Evolutionary conservation across 2,113 vertebrate genomes (phyloP), one percentile per base, ranked within the genome.

Genomic region (Andinoacara biseriatus): DNA sequence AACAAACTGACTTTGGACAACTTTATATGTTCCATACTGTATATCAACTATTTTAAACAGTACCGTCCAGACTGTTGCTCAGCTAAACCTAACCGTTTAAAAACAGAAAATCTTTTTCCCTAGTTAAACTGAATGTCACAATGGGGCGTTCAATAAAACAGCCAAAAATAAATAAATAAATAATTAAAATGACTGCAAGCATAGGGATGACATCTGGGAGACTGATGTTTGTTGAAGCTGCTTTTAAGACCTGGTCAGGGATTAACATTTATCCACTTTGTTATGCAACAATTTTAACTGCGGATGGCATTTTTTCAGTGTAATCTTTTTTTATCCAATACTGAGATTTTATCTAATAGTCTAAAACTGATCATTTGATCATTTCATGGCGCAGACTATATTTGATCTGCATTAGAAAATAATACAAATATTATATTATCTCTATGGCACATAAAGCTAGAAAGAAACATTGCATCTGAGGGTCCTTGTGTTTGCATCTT

Each of bases 241-340:
- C 82, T 89, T 87, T 86, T 31, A 81, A 75, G 40, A 76, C 76
- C 77, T 85, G 63, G 92, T 89, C 80, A 38, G 7, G 78, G 90
- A 89, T 91, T 91, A 83, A 81, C 69, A 7, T 69, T 82, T 29
- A 87, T 85, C 79, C 63, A 35, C 82, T 72, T 76, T 83, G 15
- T 91, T 78, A 86, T 7, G 76, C 58, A 86, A 85, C 69, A 76
- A 58, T 20, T 26, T 58, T 11, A 58, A 10, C 40, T 10, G 6
- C 56, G 33, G 74, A 78, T 78, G 65, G 56, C 49, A 38, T 65
- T 74, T 88, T 63, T 43, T 33, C 60, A 31, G 9, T 8, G 1
- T 31, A 82, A 83, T 74, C 62, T 33, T 63, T 33, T 33, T 26
- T 26, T 2, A 26, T 26, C 26, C 3, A 26, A 26, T 26, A 26